phyloP scores from a whole-genome alignment of 2,797 vertebrate species.

The Esox masquinongy region DNA sequence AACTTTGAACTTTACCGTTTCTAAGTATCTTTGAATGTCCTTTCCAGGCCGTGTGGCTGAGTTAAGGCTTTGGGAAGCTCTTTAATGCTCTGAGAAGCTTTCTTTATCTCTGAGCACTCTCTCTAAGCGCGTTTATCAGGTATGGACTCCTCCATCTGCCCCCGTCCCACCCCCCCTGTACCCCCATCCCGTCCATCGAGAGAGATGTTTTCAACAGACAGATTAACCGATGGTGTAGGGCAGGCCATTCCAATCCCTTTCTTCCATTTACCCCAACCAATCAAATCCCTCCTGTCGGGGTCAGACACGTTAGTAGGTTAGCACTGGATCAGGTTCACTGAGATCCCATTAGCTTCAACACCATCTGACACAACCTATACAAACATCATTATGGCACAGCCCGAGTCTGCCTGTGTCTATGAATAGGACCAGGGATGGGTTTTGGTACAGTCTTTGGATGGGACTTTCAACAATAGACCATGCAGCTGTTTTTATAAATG shows the following conservation, averaged over 20 bases:
- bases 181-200: neutral
- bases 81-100: conserved; percentile 27
- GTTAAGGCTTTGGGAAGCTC: neutral
- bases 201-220: conserved; percentile 56
- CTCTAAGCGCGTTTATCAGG: neutral
- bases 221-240: conserved; percentile 51
- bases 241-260: conserved; percentile 53
- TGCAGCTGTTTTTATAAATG: no score
- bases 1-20: conserved; percentile 61
- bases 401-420: neutral
- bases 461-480: neutral
- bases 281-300: conserved; percentile 9
- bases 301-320: conserved; percentile 48
- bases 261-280: conserved; percentile 53
- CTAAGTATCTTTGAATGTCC: conserved; percentile 61
- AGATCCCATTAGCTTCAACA: conserved; percentile 66
- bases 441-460: neutral
- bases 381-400: conserved; percentile 18
- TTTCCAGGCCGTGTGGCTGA: conserved; percentile 33
- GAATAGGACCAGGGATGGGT: neutral
- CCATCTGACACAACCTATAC: conserved; percentile 43
- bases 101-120: conserved; percentile 46
- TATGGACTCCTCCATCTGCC: neutral
- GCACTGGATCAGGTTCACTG: conserved; percentile 56
- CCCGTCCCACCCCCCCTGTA: neutral